Percentiles rank a stretch among this genome's conserved stretches.
These are phyloP conservation scores for Polyodon spathula DNA, from an alignment of 2,113 vertebrate species.

Conservation along the genomic window DNA sequence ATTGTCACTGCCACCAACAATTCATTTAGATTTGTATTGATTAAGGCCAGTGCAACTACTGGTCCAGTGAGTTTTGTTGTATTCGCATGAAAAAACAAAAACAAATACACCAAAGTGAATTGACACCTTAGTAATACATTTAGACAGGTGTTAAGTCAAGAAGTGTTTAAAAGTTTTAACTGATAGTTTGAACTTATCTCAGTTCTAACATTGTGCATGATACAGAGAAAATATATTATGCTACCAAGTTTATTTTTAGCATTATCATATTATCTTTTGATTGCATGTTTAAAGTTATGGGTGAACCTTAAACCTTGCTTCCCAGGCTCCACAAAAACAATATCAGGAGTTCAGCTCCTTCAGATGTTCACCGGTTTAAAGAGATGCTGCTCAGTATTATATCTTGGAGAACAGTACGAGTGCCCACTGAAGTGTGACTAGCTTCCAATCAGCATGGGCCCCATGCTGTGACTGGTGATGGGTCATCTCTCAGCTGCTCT, in stretches of 20 bases:
- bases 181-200: too few species aligned
- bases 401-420: slow-evolving; percentile 47
- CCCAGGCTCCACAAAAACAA: neutral
- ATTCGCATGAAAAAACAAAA: neutral
- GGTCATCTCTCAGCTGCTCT: slow-evolving; percentile 36
- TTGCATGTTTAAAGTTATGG: too few species aligned
- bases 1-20: neutral
- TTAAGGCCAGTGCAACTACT: neutral
- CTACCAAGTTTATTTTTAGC: too few species aligned
- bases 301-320: too few species aligned
- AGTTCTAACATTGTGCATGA: too few species aligned
- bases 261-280: too few species aligned
- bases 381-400: slow-evolving; percentile 33
- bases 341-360: neutral
- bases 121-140: too few species aligned
- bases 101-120: neutral
- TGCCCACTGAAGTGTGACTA: slow-evolving; percentile 46
- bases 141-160: too few species aligned
- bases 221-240: too few species aligned
- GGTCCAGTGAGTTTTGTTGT: neutral
- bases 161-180: too few species aligned
- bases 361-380: slow-evolving; percentile 25
- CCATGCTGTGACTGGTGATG: slow-evolving; percentile 41
- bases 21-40: neutral
- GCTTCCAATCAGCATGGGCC: slow-evolving; percentile 51